These are phyloP conservation scores for Lasiommata megera DNA, from an alignment of 2,888 invertebrate genomes.

Conservation along the genomic window DNA sequence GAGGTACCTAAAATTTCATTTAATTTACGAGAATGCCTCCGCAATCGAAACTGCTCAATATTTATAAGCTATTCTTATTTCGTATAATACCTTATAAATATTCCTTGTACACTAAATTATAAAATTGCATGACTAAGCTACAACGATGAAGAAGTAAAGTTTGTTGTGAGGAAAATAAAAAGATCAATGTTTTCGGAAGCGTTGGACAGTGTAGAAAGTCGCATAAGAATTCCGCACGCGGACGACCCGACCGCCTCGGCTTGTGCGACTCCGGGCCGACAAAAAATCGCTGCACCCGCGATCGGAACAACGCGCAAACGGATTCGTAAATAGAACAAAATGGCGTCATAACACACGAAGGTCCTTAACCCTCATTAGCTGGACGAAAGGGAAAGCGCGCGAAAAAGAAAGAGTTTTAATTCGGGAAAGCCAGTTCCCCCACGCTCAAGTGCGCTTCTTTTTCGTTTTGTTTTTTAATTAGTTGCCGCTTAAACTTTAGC, in stretches of 20 bases:
- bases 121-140: not conserved
- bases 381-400: slow-evolving; percentile 66
- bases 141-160: not conserved
- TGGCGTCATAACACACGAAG: slow-evolving; percentile 51
- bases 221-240: not conserved
- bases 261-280: not conserved
- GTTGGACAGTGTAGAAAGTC: not conserved
- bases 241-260: not conserved
- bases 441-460: slow-evolving; percentile 54
- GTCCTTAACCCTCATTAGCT: slow-evolving; percentile 71
- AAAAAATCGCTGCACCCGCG: slow-evolving; percentile 14
- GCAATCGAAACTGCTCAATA: not conserved
- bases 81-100: slow-evolving; percentile 8
- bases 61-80: not conserved
- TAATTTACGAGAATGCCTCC: not conserved
- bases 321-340: slow-evolving; percentile 44
- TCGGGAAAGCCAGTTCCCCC: slow-evolving; percentile 62
- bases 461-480: slow-evolving; percentile 73
- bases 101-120: slow-evolving; percentile 1
- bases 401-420: slow-evolving; percentile 66
- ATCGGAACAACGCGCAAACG: slow-evolving; percentile 31
- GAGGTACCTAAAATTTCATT: not conserved
- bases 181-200: not conserved
- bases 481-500: slow-evolving; percentile 69
- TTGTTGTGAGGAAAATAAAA: slow-evolving; percentile 1